Percentiles rank a stretch among this genome's conserved stretches.
Conservation (phyloP, 53 echinoderm and acorn worm species). For the Astropecten irregularis region DNA sequence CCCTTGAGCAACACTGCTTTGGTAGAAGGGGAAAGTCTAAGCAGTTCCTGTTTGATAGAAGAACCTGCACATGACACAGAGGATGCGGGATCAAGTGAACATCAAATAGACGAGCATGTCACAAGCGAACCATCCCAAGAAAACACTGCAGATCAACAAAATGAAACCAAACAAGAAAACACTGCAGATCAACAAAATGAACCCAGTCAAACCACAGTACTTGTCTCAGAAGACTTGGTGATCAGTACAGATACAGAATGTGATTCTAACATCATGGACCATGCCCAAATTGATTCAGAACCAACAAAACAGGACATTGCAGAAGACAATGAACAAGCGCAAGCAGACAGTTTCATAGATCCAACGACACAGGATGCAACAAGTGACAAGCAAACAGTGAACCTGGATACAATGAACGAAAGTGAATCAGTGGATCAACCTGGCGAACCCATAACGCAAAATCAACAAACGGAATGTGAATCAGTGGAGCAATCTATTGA, state of each 20-base stretch:
- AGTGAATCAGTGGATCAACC: background rate
- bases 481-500: background rate
- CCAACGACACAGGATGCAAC: background rate
- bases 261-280: background rate
- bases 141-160: background rate
- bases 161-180: background rate
- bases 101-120: background rate
- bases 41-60: background rate
- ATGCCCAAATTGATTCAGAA: background rate
- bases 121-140: background rate
- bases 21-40: background rate
- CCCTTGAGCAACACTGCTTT: background rate
- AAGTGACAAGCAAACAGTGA: background rate
- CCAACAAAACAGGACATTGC: background rate
- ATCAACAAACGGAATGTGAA: background rate
- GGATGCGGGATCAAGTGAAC: background rate
- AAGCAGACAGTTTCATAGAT: background rate
- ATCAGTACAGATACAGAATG: background rate
- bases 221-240: background rate
- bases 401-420: background rate
- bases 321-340: background rate
- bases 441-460: background rate
- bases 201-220: slow-evolving; percentile 16
- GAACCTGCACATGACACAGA: background rate
- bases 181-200: slow-evolving; percentile 2